Percentiles rank a stretch among this genome's conserved stretches.
These are phyloP conservation scores for Lithobius niger DNA, from an alignment of 1,140 invertebrate genomes.

Conservation along the genomic window DNA sequence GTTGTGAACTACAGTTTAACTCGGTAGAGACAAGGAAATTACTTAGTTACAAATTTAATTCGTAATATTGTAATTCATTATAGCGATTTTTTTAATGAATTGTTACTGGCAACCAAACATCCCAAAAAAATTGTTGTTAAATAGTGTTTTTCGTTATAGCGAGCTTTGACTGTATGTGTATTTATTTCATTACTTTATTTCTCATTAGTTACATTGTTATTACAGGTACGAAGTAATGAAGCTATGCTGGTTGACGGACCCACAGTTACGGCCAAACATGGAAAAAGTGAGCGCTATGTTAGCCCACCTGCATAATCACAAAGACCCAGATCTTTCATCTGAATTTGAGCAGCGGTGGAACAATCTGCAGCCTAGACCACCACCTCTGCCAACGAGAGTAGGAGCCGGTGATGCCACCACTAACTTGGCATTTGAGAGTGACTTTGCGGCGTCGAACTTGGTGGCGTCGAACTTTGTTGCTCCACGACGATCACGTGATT, in stretches of 20 bases:
- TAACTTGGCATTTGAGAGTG: background rate
- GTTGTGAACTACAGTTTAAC: too few species aligned
- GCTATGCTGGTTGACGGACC: conserved; percentile 42
- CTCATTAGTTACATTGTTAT: too few species aligned
- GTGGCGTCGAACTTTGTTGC: too few species aligned
- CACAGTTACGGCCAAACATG: conserved; percentile 32
- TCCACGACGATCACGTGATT: too few species aligned
- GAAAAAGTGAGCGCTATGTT: conserved; percentile 36
- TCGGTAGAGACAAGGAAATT: too few species aligned
- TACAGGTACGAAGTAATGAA: conserved; percentile 50
- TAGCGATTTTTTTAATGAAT: too few species aligned
- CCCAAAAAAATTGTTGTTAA: too few species aligned
- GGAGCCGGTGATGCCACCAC: background rate
- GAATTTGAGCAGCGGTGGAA: conserved; percentile 24
- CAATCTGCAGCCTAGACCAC: conserved; percentile 8
- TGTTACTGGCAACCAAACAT: too few species aligned
- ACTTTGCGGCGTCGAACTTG: too few species aligned
- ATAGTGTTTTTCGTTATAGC: too few species aligned
- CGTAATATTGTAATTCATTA: too few species aligned
- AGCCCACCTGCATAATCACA: conserved; percentile 32
- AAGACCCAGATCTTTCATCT: conserved; percentile 3
- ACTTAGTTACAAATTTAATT: too few species aligned
- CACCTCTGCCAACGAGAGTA: background rate
- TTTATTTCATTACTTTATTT: conserved; percentile 15
- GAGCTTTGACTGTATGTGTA: background rate